phyloP scores from a whole-genome alignment of 35 echinoderm and acorn worm genomes.

The Heliocidaris erythrogramma region DNA sequence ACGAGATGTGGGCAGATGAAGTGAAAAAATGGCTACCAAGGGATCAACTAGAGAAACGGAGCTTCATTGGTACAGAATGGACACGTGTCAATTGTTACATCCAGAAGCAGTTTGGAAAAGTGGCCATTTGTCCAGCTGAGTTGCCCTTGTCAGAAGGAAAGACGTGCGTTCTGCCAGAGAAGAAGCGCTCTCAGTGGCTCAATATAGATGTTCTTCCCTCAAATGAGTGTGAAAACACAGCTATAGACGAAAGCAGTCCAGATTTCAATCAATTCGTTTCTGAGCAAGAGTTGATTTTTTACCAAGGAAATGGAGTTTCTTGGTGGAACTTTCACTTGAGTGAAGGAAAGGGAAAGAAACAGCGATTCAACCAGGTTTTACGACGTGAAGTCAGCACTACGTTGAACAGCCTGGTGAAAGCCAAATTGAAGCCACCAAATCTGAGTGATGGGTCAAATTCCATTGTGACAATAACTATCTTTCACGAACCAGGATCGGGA shows the following conservation, averaged over 20 bases:
- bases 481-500: not conserved
- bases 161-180: not conserved
- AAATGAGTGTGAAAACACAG: slow-evolving; percentile 27
- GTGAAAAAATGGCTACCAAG: slow-evolving; percentile 1
- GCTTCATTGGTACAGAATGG: not conserved
- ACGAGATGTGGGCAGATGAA: not conserved
- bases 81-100: not conserved
- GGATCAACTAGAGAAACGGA: not conserved
- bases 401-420: not conserved
- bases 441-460: not conserved
- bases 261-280: not conserved
- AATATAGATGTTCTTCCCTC: not conserved
- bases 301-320: not conserved
- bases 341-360: not conserved
- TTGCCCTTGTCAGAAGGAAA: not conserved
- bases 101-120: not conserved
- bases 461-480: not conserved
- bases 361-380: not conserved
- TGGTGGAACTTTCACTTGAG: slow-evolving; percentile 21
- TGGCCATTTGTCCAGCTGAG: not conserved
- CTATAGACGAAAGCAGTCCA: not conserved
- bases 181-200: not conserved
- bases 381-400: not conserved
- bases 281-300: not conserved
- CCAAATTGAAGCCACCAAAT: not conserved